These are phyloP conservation scores for Papilio elwesi DNA, from an alignment of 2,888 invertebrate genomes.

Conservation along the genomic window DNA sequence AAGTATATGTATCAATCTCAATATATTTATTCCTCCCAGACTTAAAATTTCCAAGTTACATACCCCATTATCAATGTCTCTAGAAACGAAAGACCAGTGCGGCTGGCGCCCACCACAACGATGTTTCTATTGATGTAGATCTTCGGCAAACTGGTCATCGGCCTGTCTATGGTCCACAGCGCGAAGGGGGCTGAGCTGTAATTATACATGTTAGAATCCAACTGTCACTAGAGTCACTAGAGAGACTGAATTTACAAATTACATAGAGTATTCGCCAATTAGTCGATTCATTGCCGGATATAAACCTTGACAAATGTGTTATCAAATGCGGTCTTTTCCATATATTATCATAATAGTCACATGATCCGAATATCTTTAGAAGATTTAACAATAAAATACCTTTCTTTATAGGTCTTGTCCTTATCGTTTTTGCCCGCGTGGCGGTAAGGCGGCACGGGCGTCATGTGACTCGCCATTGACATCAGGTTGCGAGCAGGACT, in stretches of 20 bases:
- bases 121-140: slow-evolving; percentile 84
- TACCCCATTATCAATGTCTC: slow-evolving; percentile 85
- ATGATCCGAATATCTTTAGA: background rate
- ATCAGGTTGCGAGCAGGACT: slow-evolving; percentile 66
- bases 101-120: slow-evolving; percentile 87
- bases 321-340: too few species aligned
- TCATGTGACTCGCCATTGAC: slow-evolving; percentile 71
- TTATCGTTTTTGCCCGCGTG: slow-evolving; percentile 56
- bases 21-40: background rate
- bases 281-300: too few species aligned
- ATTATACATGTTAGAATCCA: background rate
- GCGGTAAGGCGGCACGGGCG: slow-evolving; percentile 69
- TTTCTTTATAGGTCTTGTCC: slow-evolving; percentile 58
- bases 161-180: slow-evolving; percentile 82
- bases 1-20: too few species aligned
- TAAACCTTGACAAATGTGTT: too few species aligned
- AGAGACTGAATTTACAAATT: too few species aligned
- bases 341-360: too few species aligned
- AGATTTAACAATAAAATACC: slow-evolving; percentile 49
- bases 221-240: background rate
- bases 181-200: slow-evolving; percentile 72
- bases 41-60: slow-evolving; percentile 35
- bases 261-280: too few species aligned
- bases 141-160: slow-evolving; percentile 77
- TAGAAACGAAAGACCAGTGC: slow-evolving; percentile 85